Conservation (phyloP, 1,140 invertebrate genomes). For the Belonocnema kinseyi region DNA sequence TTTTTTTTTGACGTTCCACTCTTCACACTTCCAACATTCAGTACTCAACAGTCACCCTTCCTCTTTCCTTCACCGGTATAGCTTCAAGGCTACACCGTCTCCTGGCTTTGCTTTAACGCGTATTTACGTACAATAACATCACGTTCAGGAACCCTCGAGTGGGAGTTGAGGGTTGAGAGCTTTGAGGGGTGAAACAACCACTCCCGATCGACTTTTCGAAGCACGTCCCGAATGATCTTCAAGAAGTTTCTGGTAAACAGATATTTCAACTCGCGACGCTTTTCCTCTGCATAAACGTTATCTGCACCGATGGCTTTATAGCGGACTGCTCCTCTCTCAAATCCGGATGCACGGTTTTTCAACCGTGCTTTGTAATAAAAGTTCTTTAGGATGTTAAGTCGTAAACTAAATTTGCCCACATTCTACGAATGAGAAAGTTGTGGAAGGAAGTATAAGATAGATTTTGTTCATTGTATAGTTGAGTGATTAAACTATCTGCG, state of each 20-base stretch:
- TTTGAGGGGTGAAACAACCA: conserved; percentile 14
- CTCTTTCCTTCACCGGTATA: too few relatives aligned
- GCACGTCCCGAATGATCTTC: conserved; percentile 28
- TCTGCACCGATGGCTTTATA: conserved; percentile 25
- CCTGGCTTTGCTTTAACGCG: neutral
- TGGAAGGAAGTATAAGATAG: neutral
- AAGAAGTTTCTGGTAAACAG: conserved; percentile 31
- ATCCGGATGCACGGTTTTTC: conserved; percentile 26
- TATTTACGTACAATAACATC: conserved; percentile 4
- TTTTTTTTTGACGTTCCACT: too few relatives aligned
- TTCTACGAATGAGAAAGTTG: neutral
- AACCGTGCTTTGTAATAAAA: conserved; percentile 24
- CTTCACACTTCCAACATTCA: too few relatives aligned
- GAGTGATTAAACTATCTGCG: too few relatives aligned
- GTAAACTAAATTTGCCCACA: conserved; percentile 1
- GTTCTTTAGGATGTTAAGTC: conserved; percentile 15
- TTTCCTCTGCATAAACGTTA: conserved; percentile 26
- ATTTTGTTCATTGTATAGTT: neutral
- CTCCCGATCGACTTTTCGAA: conserved; percentile 25
- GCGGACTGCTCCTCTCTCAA: conserved; percentile 9
- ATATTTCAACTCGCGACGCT: conserved; percentile 30
- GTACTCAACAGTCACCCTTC: too few relatives aligned
- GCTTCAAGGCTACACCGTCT: too few relatives aligned
- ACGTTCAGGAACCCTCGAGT: neutral
- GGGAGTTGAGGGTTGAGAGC: neutral